Evolutionary conservation across 2,888 invertebrate genomes (phyloP).

Genomic region (Amphipyra berbera): DNA sequence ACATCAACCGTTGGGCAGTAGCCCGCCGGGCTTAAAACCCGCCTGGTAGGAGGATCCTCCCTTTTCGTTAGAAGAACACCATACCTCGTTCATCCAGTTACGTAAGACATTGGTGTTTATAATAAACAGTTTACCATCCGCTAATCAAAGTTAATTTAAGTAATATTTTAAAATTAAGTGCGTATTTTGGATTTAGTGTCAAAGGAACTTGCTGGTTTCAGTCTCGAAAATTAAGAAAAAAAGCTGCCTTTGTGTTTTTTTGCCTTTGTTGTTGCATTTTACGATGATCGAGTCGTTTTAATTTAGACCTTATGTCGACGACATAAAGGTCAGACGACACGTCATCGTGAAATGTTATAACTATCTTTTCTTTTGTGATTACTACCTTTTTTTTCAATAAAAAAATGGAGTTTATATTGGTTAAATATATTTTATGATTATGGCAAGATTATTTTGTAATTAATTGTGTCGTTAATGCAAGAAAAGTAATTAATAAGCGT

Average conservation of each 20-base stretch:
- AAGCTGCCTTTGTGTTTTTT: constrained; percentile 47
- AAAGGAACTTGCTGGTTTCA: constrained; percentile 54
- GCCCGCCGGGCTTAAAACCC: too few species aligned
- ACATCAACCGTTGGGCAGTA: too few species aligned
- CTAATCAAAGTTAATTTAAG: constrained; percentile 43
- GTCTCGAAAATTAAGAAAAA: constrained; percentile 54
- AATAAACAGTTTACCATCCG: constrained; percentile 26
- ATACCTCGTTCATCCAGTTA: too few species aligned
- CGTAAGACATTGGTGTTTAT: constrained; percentile 27
- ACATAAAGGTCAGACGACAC: background rate
- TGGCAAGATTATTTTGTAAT: constrained; percentile 42
- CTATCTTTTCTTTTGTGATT: constrained; percentile 19
- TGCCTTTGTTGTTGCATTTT: constrained; percentile 9
- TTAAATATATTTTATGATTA: constrained; percentile 26
- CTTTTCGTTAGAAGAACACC: too few species aligned
- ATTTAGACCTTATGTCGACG: background rate
- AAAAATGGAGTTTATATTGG: constrained; percentile 15
- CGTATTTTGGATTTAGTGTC: constrained; percentile 43
- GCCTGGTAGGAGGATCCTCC: too few species aligned
- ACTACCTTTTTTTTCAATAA: constrained; percentile 25
- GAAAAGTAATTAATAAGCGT: constrained; percentile 24
- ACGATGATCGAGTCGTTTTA: background rate
- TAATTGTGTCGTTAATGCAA: constrained; percentile 1
- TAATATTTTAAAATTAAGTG: constrained; percentile 50
- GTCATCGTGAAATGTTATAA: constrained; percentile 8